Percentiles rank a stretch among this genome's conserved stretches.
Conservation (phyloP, 2,797 vertebrate species). For the Gallirallus australis region DNA sequence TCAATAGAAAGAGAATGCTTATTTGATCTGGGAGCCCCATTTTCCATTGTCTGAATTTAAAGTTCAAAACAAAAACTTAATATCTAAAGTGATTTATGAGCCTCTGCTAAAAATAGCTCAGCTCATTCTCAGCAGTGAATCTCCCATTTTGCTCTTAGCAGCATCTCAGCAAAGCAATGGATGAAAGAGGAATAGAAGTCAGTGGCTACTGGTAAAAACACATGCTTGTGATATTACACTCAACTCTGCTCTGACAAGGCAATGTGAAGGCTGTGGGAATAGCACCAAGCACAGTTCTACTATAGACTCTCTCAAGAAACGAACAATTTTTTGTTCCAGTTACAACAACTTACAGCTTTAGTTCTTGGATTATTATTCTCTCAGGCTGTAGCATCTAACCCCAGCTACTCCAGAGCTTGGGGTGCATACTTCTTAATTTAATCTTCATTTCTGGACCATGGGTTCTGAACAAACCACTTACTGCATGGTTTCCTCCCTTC, state of each 20-base stretch:
- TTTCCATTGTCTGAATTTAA: conserved; percentile 66
- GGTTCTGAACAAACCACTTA: not conserved
- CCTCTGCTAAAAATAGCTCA: conserved; percentile 11
- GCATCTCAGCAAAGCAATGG: not conserved
- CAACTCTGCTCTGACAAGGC: not conserved
- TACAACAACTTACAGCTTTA: not conserved
- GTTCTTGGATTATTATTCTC: not conserved
- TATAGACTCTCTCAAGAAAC: not conserved
- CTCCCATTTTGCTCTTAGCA: not conserved
- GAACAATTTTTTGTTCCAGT: not conserved
- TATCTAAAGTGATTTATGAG: conserved; percentile 4
- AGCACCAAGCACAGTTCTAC: not conserved
- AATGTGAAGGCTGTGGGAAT: fast-evolving
- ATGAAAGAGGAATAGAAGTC: not conserved
- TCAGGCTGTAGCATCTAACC: not conserved
- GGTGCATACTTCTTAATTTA: not conserved
- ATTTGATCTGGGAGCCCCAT: conserved; percentile 35
- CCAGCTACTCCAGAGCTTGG: not conserved
- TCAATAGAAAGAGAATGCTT: conserved; percentile 53
- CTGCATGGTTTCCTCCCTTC: not conserved
- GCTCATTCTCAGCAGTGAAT: not conserved
- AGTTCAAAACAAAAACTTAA: conserved; percentile 30
- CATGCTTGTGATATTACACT: not conserved
- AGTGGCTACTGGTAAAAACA: not conserved
- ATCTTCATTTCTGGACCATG: not conserved